Evolutionary conservation across 64 coral and sea anemone genomes (phyloP), one percentile per base, ranked within the genome.

Genomic region (Actinia tenebrosa): DNA sequence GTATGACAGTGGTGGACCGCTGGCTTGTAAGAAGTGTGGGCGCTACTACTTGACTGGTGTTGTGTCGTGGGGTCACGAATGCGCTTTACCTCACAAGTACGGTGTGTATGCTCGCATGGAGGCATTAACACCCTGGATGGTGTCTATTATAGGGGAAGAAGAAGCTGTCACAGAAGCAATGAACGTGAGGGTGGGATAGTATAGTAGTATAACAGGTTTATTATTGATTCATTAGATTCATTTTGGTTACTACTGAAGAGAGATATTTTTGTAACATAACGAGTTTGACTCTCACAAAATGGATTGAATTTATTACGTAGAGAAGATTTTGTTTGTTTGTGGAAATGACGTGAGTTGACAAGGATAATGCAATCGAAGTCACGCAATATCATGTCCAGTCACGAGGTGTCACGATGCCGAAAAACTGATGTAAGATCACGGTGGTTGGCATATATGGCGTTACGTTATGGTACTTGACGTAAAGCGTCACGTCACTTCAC

Each of bases 1-100:
- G 82, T 90, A 87, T 25, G 92, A 94, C 71, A 94, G 92, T 84
- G 92, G 92, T 54, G 92, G 92, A 72, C 92, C 92, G 71, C 71
- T 94, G 64, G 84, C 88, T 55, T 94, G 92, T 78, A 30, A 60
- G 17, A 88, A 66, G 50, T 82, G 89, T 22, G 89, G 89, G 50
- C 84, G 86, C 18, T 84, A 91, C 64, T 94, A 87, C 85, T 71
- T 84, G 23, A 64, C 81, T 5, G 92, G 92, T 22, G 56, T 94
- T 14, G 89, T 94, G 69, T 91, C 89, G 4, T 94, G 80, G 79
- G 92, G 92, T 6, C 60, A 91, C 1, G 77, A 87, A 10, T 94
- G 92, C 19, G 92, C 89, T 0, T 44, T 22, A 45, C 79, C 89
- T 3, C 19, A 90, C 50, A 91, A 94, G 60, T 90, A 86, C 19